Percentiles rank a stretch among this genome's conserved stretches.
These are phyloP conservation scores for Chondrosia reniformis DNA, from an alignment of 37 sponge, comb jelly and placozoan genomes.

Conservation along the genomic window DNA sequence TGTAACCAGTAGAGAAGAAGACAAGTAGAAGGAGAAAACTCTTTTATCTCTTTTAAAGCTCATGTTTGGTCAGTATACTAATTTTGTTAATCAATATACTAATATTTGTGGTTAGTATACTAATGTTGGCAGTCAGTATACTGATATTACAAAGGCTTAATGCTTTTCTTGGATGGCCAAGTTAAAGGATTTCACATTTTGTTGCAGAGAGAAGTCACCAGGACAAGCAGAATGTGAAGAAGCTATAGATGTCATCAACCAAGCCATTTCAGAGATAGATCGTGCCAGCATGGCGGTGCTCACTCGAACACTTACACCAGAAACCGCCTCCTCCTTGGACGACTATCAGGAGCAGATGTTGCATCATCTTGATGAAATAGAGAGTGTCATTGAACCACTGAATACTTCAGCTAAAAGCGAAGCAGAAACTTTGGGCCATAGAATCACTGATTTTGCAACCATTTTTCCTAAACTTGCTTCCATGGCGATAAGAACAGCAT, in stretches of 20 bases:
- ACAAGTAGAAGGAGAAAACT: too few species aligned
- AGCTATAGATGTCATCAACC: slow-evolving; percentile 54
- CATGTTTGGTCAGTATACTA: too few species aligned
- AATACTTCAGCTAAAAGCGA: slow-evolving; percentile 48
- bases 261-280: slow-evolving; percentile 37
- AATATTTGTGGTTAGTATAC: too few species aligned
- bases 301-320: slow-evolving; percentile 24
- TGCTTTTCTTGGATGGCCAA: too few species aligned
- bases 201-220: slow-evolving; percentile 44
- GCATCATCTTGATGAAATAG: slow-evolving; percentile 23
- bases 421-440: slow-evolving; percentile 61
- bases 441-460: slow-evolving; percentile 19
- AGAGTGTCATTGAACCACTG: slow-evolving; percentile 31
- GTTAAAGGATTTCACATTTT: not conserved
- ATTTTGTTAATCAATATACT: too few species aligned
- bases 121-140: too few species aligned
- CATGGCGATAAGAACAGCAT: slow-evolving; percentile 60
- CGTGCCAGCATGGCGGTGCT: slow-evolving; percentile 52
- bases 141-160: too few species aligned
- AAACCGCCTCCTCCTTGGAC: slow-evolving; percentile 25
- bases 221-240: slow-evolving; percentile 65
- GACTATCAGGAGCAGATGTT: slow-evolving; percentile 26
- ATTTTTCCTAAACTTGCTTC: slow-evolving; percentile 35
- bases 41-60: too few species aligned
- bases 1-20: too few species aligned